phyloP scores from a whole-genome alignment of 2,113 vertebrate genomes.

The Tinamus guttatus region DNA sequence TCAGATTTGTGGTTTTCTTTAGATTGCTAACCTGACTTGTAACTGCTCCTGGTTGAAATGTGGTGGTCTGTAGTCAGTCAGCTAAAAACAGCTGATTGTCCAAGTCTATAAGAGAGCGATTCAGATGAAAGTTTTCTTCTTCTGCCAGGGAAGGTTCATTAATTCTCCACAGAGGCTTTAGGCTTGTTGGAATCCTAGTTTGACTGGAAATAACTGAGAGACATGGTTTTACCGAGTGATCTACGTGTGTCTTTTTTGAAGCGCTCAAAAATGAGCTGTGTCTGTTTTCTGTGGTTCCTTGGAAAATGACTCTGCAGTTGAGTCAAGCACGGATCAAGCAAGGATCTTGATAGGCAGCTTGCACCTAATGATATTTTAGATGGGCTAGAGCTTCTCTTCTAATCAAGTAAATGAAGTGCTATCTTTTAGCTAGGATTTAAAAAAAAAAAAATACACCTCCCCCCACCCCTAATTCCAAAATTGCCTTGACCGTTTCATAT shows the following conservation, averaged over 20 bases:
- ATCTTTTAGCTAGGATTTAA: not conserved
- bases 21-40: not conserved
- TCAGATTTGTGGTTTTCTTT: not conserved
- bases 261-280: not conserved
- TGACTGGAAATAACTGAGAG: not conserved
- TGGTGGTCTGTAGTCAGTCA: not conserved
- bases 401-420: not conserved
- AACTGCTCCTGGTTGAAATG: not conserved
- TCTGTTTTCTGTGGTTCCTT: not conserved
- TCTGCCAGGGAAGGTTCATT: not conserved
- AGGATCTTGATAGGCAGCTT: not conserved
- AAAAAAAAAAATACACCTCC: too few relatives aligned
- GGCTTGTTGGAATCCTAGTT: not conserved
- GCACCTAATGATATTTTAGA: not conserved
- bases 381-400: not conserved
- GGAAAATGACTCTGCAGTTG: not conserved
- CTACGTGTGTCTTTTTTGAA: not conserved
- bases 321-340: not conserved
- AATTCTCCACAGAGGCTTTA: not conserved
- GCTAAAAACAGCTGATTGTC: not conserved
- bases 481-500: rapidly evolving
- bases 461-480: not conserved
- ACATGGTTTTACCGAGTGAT: not conserved
- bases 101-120: not conserved
- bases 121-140: not conserved